Evolutionary conservation across 2,888 invertebrate genomes (phyloP).

Genomic region (Drosophila mimetica): DNA sequence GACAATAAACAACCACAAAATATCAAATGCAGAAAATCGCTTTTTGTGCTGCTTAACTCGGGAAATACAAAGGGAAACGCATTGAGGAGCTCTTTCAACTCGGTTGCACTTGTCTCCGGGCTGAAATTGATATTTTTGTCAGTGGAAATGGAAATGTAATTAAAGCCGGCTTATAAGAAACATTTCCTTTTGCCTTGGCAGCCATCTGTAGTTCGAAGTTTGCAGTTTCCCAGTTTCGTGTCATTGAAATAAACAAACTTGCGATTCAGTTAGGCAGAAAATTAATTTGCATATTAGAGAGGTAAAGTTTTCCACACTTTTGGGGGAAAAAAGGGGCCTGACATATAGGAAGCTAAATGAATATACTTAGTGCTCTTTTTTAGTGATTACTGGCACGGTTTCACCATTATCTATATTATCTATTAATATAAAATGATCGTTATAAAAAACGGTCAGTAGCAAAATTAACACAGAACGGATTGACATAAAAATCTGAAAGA

Average conservation of each 20-base stretch:
- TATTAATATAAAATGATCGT: too few relatives aligned
- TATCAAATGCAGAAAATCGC: slow-evolving; percentile 42
- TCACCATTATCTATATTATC: too few relatives aligned
- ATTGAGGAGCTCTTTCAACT: slow-evolving; percentile 35
- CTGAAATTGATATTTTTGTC: slow-evolving; percentile 35
- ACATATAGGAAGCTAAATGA: slow-evolving; percentile 2
- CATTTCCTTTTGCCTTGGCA: slow-evolving; percentile 6
- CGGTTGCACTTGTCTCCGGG: slow-evolving; percentile 26
- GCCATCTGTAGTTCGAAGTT: slow-evolving; percentile 17
- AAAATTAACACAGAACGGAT: too few relatives aligned
- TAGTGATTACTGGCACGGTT: neutral
- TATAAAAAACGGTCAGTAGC: too few relatives aligned
- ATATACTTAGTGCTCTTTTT: neutral
- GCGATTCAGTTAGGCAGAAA: slow-evolving; percentile 53
- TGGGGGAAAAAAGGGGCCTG: too few relatives aligned
- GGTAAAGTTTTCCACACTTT: slow-evolving; percentile 2
- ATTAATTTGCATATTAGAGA: slow-evolving; percentile 44
- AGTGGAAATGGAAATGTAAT: slow-evolving; percentile 53
- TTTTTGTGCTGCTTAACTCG: neutral
- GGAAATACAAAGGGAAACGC: slow-evolving; percentile 16
- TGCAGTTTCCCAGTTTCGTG: slow-evolving; percentile 27
- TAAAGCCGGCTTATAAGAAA: slow-evolving; percentile 56
- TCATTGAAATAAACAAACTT: slow-evolving; percentile 50
- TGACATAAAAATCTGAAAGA: too few relatives aligned
- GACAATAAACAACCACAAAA: slow-evolving; percentile 28